Percentiles rank a stretch among this genome's conserved stretches.
Conservation (phyloP, 23 tunicate genomes). For the Ciona savignyi region DNA sequence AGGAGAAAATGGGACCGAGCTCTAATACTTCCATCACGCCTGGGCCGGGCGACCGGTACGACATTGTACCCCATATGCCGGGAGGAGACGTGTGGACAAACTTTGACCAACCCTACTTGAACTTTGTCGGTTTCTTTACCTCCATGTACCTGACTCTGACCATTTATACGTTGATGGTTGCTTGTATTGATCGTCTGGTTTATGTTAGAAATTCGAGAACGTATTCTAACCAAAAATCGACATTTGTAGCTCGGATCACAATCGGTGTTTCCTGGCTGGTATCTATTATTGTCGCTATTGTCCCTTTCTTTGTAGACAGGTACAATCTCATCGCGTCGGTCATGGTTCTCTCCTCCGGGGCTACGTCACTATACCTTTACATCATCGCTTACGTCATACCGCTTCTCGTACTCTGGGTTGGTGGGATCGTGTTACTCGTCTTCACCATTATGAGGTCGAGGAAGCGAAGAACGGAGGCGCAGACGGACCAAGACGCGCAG, state of each 20-base stretch:
- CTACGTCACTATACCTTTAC: neutral
- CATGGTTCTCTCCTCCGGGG: neutral
- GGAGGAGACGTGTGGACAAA: constrained; percentile 3
- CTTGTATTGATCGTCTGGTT: constrained; percentile 4
- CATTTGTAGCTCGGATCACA: neutral
- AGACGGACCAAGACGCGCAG: too few relatives aligned
- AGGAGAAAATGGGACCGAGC: constrained; percentile 5
- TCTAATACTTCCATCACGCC: neutral
- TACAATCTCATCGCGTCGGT: constrained; percentile 6
- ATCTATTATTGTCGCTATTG: neutral
- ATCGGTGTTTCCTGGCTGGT: neutral
- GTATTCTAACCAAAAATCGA: neutral
- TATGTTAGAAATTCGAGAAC: neutral
- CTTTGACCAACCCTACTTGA: too few relatives aligned
- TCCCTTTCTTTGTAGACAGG: constrained; percentile 5
- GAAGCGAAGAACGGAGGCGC: too few relatives aligned
- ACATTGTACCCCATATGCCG: constrained; percentile 6
- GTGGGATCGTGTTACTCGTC: too few relatives aligned
- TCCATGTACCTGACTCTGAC: neutral
- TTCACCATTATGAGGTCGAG: too few relatives aligned
- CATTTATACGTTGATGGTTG: constrained; percentile 4
- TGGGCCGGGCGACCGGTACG: too few relatives aligned
- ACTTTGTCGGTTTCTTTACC: too few relatives aligned
- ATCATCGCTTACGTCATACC: neutral
- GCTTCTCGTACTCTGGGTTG: neutral